These are phyloP conservation scores for Neolamprologus longior DNA, from an alignment of 2,113 vertebrate species.

Conservation along the genomic window DNA sequence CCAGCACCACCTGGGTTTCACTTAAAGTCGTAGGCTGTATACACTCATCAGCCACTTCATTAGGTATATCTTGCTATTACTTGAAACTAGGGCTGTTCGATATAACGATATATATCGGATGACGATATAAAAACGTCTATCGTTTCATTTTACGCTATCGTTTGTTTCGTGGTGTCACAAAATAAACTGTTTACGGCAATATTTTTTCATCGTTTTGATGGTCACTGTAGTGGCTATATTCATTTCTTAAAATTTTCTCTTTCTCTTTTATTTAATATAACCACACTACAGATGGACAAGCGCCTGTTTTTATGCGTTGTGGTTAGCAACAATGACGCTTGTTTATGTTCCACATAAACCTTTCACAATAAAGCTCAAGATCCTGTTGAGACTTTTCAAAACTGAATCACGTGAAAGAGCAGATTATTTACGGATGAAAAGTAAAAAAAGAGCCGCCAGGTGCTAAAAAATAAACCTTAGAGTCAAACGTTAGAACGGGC, in stretches of 20 bases:
- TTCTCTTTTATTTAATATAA: not conserved
- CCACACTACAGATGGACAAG: not conserved
- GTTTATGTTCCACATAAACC: too few species aligned
- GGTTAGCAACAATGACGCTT: too few species aligned
- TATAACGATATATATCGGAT: not conserved
- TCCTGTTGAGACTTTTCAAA: too few species aligned
- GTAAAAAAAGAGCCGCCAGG: too few species aligned
- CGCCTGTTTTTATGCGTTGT: too few species aligned
- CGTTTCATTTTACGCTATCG: not conserved
- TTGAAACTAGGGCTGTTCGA: not conserved
- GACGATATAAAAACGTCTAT: not conserved
- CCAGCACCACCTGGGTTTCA: conserved; percentile 31
- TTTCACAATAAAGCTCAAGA: too few species aligned
- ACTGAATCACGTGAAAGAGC: too few species aligned
- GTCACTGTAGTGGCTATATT: not conserved
- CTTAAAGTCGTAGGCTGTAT: conserved; percentile 10
- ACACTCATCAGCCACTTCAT: not conserved
- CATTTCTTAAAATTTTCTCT: not conserved
- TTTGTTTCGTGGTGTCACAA: not conserved
- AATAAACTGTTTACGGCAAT: not conserved
- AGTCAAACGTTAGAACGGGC: too few species aligned
- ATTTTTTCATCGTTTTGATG: not conserved
- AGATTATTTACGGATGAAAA: too few species aligned
- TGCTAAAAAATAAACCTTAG: too few species aligned
- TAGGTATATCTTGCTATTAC: not conserved